Base-by-base conservation (phyloP, 2,888 invertebrate genomes). In the Ephialtes manifestator region DNA sequence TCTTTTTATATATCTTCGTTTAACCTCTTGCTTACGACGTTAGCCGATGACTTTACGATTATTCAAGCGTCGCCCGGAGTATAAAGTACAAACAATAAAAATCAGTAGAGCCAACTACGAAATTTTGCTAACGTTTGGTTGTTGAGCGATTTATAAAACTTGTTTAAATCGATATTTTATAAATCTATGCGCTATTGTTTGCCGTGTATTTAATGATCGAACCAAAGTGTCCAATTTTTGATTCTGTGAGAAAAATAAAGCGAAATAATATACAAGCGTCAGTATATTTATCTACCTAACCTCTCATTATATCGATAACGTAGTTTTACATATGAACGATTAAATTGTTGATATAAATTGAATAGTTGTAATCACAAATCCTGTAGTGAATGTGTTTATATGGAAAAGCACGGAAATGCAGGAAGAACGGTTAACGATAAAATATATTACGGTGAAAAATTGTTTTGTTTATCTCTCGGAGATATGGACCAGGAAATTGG, bases 401-500 rank as follows among this genome's bases (percentile, higher is more conserved):
- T 18, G 65, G 18, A 10, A 18, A 48, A 31, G 18, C 31, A 7
- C 13, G 53, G 89, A 81, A 87, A 95, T 95, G 95, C 94, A 94
- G 84, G 94, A 94, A 84, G 93, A 94, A 91, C 92, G 93, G 67
- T 94, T 95, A 77, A 90, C 88, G 15, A 93, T 95, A 20, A 94
- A 94, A 84, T 95, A 94, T 86, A 88, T 95, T 86, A 89, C 94
- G 81, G 93, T 92, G 43, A 95, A 95, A 88, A 94, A 94, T 87
- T 95, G 95, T 89, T 95, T 95, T 87, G 92, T 94, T 65, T 94
- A 94, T 91, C 88, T 95, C 68, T 94, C 95, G 51, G 89, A 93
- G 71, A 86, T 84, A 11, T 90, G 92, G 90, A 75, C 89, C 20
- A 90, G 89, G 71, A 91, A 89, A 87, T 84, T 92, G 75, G 88